Percentiles rank a stretch among this genome's conserved stretches.
phyloP scores from a whole-genome alignment of 2,113 vertebrate genomes.

The Odocoileus hemionus region DNA sequence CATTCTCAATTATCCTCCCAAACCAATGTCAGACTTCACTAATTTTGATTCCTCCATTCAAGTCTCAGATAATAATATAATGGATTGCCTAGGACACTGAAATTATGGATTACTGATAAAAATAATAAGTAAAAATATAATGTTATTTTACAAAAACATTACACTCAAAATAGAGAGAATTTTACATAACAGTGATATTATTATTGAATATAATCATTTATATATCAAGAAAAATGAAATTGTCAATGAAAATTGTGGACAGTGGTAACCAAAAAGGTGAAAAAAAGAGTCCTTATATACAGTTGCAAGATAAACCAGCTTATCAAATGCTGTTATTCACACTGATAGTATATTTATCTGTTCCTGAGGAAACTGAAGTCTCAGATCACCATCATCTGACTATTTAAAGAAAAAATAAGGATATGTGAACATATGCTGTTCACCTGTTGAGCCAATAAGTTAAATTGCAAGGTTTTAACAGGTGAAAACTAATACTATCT shows the following conservation, averaged over 20 bases:
- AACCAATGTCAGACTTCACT: not conserved
- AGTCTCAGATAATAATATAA: not conserved
- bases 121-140: not conserved
- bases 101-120: not conserved
- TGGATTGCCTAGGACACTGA: not conserved
- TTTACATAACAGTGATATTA: not conserved
- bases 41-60: not conserved
- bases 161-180: not conserved
- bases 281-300: not conserved
- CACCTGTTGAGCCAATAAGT: not conserved
- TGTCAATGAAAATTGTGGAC: no score
- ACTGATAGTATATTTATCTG: not conserved
- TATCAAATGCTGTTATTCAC: not conserved
- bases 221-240: not conserved
- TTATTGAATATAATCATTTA: not conserved
- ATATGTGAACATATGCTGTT: fast-evolving
- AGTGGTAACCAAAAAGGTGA: not conserved
- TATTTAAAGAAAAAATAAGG: not conserved
- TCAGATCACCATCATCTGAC: not conserved
- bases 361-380: not conserved
- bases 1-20: not conserved
- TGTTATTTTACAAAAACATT: not conserved
- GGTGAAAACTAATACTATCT: not conserved
- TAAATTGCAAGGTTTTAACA: not conserved
- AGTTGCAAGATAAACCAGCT: not conserved